Base-by-base conservation (phyloP, 2,888 invertebrate species). In the Patella ulyssiponensis region DNA sequence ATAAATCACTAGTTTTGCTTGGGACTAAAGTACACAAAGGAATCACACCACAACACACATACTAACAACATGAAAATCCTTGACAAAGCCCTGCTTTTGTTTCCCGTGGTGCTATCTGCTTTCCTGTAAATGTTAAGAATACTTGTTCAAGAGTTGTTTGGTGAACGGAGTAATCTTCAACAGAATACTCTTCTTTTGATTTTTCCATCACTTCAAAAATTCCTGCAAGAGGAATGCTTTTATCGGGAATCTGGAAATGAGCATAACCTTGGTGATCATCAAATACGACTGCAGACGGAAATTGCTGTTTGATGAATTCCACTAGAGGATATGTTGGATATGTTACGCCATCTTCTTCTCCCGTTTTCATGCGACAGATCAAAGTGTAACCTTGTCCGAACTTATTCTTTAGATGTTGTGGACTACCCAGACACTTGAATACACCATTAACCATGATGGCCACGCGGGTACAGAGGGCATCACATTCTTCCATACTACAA, bases 331-430 rank as follows among this genome's bases (percentile, higher is more conserved):
- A 75, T 17, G 81, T 79, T n/a, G 83, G 75, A 11, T 83, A 74
- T 87, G 89, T 83, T 85, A 11, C 20, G 11, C 64, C 64, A 64
- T 20, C 23, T 64, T 74, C 75, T 12, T 20, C 23, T 64, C 71
- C 75, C 0, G 33, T 27, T 14, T 74, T 80, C 69, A 88, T 76
- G 86, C 94, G 94, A 5, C 94, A 87, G 75, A 93, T 93, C 12
- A 95, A 92, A 73, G 94, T 94, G 87, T 94, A 95, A 64, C 96
- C 96, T 74, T 93, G 93, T 2, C 95, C 95, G 90, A 94, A 92
- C 91, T 90, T 92, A 84, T 90, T 82, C 84, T 92, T 92, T 12
- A 92, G 86, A 79, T 91, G 91, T 74, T 92, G 91, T 3, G 92
- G 90, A 78, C 88, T 91, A 27, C 92, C 92, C 27, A 92, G 83